Conservation (phyloP, 2,113 vertebrate genomes). For the Gasterosteus aculeatus region DNA sequence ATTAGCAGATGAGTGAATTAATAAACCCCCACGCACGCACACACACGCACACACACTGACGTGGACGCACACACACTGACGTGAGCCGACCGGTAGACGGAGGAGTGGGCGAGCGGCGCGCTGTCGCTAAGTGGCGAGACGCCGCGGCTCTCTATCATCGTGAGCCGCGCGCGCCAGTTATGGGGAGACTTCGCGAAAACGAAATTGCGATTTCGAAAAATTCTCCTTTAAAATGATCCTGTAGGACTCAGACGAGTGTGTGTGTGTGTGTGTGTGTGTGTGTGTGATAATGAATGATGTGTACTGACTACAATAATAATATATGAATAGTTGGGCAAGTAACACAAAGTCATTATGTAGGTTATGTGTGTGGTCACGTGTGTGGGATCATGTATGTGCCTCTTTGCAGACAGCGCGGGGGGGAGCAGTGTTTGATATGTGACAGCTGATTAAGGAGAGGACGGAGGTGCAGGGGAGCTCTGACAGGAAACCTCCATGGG, state of each 20-base stretch:
- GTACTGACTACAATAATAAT: constrained; percentile 3
- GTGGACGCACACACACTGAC: constrained; percentile 20
- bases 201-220: constrained; percentile 5
- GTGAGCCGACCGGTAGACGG: constrained; percentile 57
- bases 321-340: constrained; percentile 11
- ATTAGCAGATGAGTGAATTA: constrained; percentile 75
- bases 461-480: constrained; percentile 63
- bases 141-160: constrained; percentile 66
- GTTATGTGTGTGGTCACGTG: constrained; percentile 29
- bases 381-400: background rate
- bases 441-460: constrained; percentile 76
- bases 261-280: background rate
- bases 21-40: constrained; percentile 43
- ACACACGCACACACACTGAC: constrained; percentile 14
- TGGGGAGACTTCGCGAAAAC: constrained; percentile 10
- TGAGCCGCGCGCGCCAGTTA: constrained; percentile 56
- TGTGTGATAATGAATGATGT: constrained; percentile 1
- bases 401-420: constrained; percentile 7
- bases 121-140: constrained; percentile 71
- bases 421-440: constrained; percentile 67
- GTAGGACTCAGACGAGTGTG: background rate
- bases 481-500: constrained; percentile 68
- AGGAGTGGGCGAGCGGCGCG: constrained; percentile 62
- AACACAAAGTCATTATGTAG: constrained; percentile 11
- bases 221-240: constrained; percentile 13